phyloP scores from a whole-genome alignment of 1,140 invertebrate species.

The Drosophila santomea region DNA sequence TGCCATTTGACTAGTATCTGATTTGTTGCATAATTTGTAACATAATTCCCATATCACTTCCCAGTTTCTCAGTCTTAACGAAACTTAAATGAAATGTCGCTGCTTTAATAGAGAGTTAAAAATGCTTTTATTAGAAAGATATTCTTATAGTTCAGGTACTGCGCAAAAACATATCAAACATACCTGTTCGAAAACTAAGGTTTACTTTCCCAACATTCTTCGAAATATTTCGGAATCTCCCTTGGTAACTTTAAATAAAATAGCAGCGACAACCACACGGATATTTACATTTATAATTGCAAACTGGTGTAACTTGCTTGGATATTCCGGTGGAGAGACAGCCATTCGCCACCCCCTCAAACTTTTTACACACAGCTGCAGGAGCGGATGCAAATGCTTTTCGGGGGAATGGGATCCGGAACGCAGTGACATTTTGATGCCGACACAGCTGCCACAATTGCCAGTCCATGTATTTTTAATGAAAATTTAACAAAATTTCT shows the following conservation, averaged over 20 bases:
- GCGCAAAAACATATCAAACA: too few species aligned
- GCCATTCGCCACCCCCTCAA: not conserved
- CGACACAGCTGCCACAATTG: conserved; percentile 57
- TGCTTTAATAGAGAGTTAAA: too few species aligned
- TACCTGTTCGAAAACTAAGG: not conserved
- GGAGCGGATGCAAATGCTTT: conserved; percentile 55
- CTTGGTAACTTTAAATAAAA: conserved; percentile 9
- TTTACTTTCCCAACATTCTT: not conserved
- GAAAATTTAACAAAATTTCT: conserved; percentile 75
- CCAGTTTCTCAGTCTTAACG: too few species aligned
- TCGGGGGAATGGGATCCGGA: conserved; percentile 20
- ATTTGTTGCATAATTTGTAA: too few species aligned
- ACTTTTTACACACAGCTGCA: conserved; percentile 46
- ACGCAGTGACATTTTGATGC: conserved; percentile 68
- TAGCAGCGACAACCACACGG: conserved; percentile 12
- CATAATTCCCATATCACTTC: too few species aligned
- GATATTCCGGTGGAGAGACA: conserved; percentile 26
- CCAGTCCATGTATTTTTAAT: conserved; percentile 72
- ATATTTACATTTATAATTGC: conserved; percentile 77
- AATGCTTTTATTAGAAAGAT: too few species aligned
- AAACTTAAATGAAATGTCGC: too few species aligned
- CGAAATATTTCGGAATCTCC: not conserved
- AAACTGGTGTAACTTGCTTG: conserved; percentile 61
- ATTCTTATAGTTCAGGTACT: too few species aligned
- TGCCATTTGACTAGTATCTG: too few species aligned